Evolutionary conservation across 2,888 invertebrate species (phyloP).

Genomic region (Heliconius ismenius): DNA sequence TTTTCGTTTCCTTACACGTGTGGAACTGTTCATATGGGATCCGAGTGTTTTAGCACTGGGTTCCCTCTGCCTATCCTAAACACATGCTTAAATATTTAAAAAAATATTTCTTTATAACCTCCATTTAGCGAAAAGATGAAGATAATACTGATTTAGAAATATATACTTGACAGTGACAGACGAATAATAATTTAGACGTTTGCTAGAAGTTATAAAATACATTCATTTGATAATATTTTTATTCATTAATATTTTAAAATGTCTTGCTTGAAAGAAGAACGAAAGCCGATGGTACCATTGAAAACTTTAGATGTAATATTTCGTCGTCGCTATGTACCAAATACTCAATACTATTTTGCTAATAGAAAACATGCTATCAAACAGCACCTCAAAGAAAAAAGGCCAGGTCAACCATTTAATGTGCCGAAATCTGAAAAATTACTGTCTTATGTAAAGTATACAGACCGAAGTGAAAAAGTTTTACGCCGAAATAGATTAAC

Average conservation of each 20-base stretch:
- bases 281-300: slow-evolving; percentile 70
- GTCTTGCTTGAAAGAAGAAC: slow-evolving; percentile 65
- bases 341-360: slow-evolving; percentile 75
- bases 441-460: slow-evolving; percentile 74
- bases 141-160: slow-evolving; percentile 1
- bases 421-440: slow-evolving; percentile 72
- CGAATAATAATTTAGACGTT: slow-evolving; percentile 20
- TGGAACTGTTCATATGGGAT: too few species aligned
- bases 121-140: background rate
- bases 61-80: too few species aligned
- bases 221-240: slow-evolving; percentile 18
- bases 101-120: background rate
- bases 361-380: slow-evolving; percentile 65
- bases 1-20: background rate
- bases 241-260: slow-evolving; percentile 46
- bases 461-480: slow-evolving; percentile 68
- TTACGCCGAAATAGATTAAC: slow-evolving; percentile 55
- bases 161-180: slow-evolving; percentile 30
- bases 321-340: slow-evolving; percentile 71
- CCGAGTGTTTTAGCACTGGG: too few species aligned
- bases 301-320: slow-evolving; percentile 76
- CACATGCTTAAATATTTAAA: background rate
- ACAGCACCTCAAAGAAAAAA: slow-evolving; percentile 49
- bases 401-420: slow-evolving; percentile 60
- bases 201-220: slow-evolving; percentile 7